Evolutionary conservation across 2,888 invertebrate genomes (phyloP).

Genomic region (Syrphus vitripennis): DNA sequence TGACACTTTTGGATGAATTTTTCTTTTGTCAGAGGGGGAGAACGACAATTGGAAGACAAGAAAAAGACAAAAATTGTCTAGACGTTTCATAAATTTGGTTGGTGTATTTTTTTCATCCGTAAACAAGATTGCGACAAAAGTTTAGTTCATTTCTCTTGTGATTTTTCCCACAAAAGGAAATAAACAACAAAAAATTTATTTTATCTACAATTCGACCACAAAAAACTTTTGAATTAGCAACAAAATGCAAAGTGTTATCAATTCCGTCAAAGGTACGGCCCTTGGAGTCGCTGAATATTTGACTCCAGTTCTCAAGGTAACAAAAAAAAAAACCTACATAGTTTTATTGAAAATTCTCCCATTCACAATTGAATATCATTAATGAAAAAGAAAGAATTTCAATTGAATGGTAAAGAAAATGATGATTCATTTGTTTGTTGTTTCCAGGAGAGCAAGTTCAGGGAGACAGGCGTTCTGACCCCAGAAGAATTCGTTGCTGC

Average conservation of each 20-base stretch:
- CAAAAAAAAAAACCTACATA: neutral
- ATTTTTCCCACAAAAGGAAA: conserved; percentile 13
- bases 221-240: neutral
- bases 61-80: conserved; percentile 31
- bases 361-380: neutral
- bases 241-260: conserved; percentile 96
- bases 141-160: conserved; percentile 31
- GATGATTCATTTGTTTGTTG: conserved; percentile 56
- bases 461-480: conserved; percentile 98
- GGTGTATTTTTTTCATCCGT: conserved; percentile 48
- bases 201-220: neutral
- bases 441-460: conserved; percentile 95
- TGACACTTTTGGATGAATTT: conserved; percentile 5
- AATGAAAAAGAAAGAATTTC: conserved; percentile 2
- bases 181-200: conserved; percentile 3
- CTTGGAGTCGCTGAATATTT: conserved; percentile 97
- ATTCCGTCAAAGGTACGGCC: conserved; percentile 96
- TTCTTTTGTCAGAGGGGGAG: neutral
- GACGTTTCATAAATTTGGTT: conserved; percentile 40
- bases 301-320: conserved; percentile 97
- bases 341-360: neutral
- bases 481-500: conserved; percentile 99
- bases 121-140: conserved; percentile 58
- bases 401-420: conserved; percentile 20
- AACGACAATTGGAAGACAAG: conserved; percentile 31